These are phyloP conservation scores for Cryptus viduatorius DNA, from an alignment of 2,888 invertebrate species.

Conservation along the genomic window DNA sequence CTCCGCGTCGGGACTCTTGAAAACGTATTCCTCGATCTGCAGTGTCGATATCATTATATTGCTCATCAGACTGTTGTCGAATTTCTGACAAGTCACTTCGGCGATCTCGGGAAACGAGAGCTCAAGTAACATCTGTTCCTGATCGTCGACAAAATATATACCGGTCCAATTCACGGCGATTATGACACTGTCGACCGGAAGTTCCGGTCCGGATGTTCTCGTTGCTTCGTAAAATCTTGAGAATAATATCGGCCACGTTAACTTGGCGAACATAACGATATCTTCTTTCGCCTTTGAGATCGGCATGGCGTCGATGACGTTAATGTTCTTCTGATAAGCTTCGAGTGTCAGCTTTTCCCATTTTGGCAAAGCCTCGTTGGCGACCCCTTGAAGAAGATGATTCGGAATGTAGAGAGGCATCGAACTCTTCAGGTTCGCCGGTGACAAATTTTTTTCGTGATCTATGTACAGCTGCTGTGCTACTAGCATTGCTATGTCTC, in stretches of 20 bases:
- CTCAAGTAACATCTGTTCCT: constrained; percentile 95
- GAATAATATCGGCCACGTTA: constrained; percentile 97
- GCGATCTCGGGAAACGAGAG: constrained; percentile 94
- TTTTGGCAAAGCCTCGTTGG: constrained; percentile 87
- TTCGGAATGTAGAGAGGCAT: constrained; percentile 94
- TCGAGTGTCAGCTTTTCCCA: constrained; percentile 91
- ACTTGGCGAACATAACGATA: constrained; percentile 95
- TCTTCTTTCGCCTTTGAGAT: constrained; percentile 93
- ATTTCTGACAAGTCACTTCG: constrained; percentile 88
- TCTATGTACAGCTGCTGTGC: constrained; percentile 97
- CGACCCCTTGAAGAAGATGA: constrained; percentile 87
- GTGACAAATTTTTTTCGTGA: constrained; percentile 89
- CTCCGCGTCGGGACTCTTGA: constrained; percentile 95
- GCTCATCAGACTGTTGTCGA: constrained; percentile 87
- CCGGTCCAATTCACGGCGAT: constrained; percentile 97
- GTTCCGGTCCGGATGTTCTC: constrained; percentile 90
- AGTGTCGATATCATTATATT: constrained; percentile 93
- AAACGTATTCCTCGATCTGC: constrained; percentile 95
- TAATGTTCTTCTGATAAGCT: constrained; percentile 90
- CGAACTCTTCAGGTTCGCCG: constrained; percentile 89
- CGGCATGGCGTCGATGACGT: constrained; percentile 89
- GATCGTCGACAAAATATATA: constrained; percentile 95
- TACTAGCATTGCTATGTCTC: constrained; percentile 94
- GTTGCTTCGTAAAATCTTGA: constrained; percentile 97
- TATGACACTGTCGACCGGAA: constrained; percentile 91